Percentiles rank a stretch among this genome's conserved stretches.
phyloP scores from a whole-genome alignment of 2,888 invertebrate genomes.

The Melikaiella ostensackeni region DNA sequence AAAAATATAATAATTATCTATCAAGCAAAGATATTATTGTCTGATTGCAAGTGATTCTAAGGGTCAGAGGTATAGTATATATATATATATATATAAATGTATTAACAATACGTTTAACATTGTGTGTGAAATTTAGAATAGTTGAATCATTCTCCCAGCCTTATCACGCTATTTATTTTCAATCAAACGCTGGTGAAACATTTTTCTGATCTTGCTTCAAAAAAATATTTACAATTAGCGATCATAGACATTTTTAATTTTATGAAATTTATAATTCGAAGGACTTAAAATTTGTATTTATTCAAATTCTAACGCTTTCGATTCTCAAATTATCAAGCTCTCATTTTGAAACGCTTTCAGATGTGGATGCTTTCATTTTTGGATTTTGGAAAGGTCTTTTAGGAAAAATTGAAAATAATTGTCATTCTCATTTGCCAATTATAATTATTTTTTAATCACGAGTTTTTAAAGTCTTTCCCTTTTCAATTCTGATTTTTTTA shows the following conservation, averaged over 20 bases:
- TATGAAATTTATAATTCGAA: no score
- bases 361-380: neutral
- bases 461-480: no score
- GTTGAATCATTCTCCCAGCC: neutral
- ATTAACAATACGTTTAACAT: slow-evolving; percentile 28
- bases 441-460: no score
- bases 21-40: slow-evolving; percentile 18
- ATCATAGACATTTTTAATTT: neutral
- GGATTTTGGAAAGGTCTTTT: neutral
- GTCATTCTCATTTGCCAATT: no score
- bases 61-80: slow-evolving; percentile 29
- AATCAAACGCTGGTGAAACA: neutral
- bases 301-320: no score
- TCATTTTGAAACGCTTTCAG: neutral
- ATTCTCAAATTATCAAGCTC: no score
- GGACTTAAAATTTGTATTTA: no score
- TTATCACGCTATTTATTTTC: slow-evolving; percentile 9
- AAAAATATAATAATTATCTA: slow-evolving; percentile 8
- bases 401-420: no score
- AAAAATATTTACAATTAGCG: neutral
- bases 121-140: slow-evolving; percentile 15
- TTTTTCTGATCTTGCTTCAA: neutral
- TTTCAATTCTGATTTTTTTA: no score
- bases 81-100: slow-evolving; percentile 27
- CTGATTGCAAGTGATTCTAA: slow-evolving; percentile 28